Evolutionary conservation across 2,888 invertebrate species (phyloP), one percentile per base, ranked within the genome.

Genomic region (Brachypterus glaber): DNA sequence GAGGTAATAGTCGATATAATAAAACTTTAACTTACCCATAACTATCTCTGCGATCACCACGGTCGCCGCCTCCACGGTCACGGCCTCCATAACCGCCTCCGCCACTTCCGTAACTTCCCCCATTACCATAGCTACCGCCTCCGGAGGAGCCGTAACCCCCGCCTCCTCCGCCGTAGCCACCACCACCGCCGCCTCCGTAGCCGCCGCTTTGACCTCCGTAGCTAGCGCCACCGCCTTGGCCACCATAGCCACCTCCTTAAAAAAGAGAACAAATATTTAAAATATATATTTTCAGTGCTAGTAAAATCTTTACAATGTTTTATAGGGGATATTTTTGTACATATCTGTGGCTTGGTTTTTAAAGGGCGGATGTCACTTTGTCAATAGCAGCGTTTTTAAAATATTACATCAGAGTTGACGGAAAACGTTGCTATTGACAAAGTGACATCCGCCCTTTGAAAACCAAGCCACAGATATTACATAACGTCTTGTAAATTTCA

Each of bases 31-130:
- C 76, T 75, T 63, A 76, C 76, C 76, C 74, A 65, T 66, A 75
- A 60, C 71, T 72, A 64, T 72, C 65, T 63, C 62, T 62, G 63
- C 73, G 62, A 66, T 73, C 44, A 60, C 74, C 53, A 37, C 71
- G 50, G 67, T 73, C 65, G 33, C 71, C 68, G 34, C 57, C 55
- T 52, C 72, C 43, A 56, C 59, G 61, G 32, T 72, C 65, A 53
- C 64, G 51, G 62, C 72, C 72, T 46, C 52, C 50, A 33, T 51
- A 49, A 29, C 55, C 52, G 30, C 55, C 50, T 2, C 54, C 49
- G 7, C 47, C 43, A 14, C 47, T 35, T 21, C 21, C 21, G 21
- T 21, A 21, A 21, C 21, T 9, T 11, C 30, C 27, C n/a, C 40
- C 40, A 21, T 21, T 21, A 26, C 47, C 47, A 56, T 69, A 70